These are phyloP conservation scores for Philereme vetulata DNA, from an alignment of 2,888 invertebrate genomes.

Conservation along the genomic window DNA sequence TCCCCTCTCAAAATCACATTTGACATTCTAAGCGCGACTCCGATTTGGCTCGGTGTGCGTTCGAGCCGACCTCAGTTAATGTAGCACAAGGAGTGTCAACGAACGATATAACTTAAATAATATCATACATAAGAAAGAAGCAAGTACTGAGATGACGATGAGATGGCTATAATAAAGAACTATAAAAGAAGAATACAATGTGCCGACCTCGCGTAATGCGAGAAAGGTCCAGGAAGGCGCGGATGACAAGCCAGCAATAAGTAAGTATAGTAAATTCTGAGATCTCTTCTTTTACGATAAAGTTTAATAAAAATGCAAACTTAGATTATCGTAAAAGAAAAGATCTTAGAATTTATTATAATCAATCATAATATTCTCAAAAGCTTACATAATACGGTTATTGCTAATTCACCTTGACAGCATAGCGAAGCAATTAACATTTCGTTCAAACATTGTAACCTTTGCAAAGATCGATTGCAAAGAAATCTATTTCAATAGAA, in stretches of 20 bases:
- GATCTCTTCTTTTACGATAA: no score
- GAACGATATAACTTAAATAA: constrained; percentile 17
- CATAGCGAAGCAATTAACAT: constrained; percentile 56
- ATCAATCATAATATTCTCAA: background rate
- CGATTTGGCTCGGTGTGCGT: constrained; percentile 43
- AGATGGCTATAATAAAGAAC: no score
- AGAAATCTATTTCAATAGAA: constrained; percentile 27
- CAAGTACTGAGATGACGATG: background rate
- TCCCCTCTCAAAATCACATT: constrained; percentile 30
- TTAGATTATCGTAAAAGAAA: no score
- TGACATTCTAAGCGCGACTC: constrained; percentile 49
- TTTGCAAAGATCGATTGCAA: constrained; percentile 45
- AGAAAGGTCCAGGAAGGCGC: no score
- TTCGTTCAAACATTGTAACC: constrained; percentile 59
- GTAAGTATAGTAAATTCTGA: no score
- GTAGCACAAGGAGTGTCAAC: constrained; percentile 52
- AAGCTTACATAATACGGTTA: constrained; percentile 19
- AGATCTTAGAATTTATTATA: no score
- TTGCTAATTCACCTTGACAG: constrained; percentile 53
- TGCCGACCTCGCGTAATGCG: no score
- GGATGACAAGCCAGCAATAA: no score
- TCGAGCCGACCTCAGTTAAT: constrained; percentile 47
- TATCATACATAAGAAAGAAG: constrained; percentile 2
- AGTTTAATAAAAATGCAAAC: no score
- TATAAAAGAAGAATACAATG: no score